Percentiles rank a stretch among this genome's conserved stretches.
These are phyloP conservation scores for Protobothrops mucrosquamatus DNA, from an alignment of 2,113 vertebrate species.

Conservation along the genomic window DNA sequence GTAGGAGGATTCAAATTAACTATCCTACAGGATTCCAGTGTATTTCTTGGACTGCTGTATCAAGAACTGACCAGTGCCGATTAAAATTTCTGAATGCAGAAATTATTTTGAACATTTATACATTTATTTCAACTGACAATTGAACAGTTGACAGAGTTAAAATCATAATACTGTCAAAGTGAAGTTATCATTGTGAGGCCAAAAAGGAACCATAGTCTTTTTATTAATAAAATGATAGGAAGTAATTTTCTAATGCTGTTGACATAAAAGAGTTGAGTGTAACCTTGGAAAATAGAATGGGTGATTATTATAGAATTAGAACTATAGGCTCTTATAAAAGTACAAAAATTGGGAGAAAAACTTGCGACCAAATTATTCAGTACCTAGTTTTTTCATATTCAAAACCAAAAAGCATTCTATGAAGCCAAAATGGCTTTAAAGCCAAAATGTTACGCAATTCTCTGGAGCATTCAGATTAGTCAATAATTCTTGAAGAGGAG, in stretches of 20 bases:
- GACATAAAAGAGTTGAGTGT: neutral
- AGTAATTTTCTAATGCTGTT: neutral
- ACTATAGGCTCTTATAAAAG: neutral
- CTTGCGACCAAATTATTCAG: neutral
- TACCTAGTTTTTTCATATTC: neutral
- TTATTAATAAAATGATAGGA: neutral
- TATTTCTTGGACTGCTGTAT: neutral
- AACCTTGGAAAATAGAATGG: neutral
- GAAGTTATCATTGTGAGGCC: neutral
- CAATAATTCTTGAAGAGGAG: neutral
- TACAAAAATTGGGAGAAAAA: neutral
- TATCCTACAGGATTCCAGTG: neutral
- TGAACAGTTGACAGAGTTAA: neutral
- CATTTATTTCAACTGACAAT: neutral
- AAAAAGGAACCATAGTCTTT: neutral
- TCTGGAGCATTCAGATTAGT: neutral
- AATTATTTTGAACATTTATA: neutral
- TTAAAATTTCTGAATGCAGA: neutral
- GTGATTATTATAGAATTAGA: neutral
- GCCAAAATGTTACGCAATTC: neutral
- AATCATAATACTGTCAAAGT: neutral
- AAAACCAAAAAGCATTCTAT: neutral
- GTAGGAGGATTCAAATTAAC: neutral
- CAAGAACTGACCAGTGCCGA: neutral
- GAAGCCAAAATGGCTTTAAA: neutral